A percentile compares a stretch with the other conserved stretches of the same genome.
These are phyloP conservation scores for Ceyx margarethae DNA, from an alignment of 2,113 vertebrate species.

Conservation along the genomic window DNA sequence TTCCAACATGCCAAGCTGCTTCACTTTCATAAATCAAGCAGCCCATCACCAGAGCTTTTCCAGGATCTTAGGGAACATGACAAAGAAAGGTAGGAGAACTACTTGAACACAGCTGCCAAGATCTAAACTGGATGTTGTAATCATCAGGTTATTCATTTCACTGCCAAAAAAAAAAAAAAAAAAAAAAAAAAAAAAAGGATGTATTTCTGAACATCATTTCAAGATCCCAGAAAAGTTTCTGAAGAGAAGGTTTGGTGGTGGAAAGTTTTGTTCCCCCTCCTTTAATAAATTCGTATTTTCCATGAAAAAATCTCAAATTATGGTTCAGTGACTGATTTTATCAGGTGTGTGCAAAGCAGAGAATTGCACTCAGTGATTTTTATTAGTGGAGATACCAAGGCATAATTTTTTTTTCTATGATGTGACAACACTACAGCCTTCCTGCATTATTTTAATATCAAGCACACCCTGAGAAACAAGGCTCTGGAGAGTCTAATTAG, in stretches of 20 bases:
- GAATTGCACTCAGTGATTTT: not conserved
- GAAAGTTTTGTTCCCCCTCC: not conserved
- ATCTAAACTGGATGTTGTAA: not conserved
- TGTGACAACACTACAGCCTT: not conserved
- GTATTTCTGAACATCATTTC: not conserved
- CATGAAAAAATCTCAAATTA: not conserved
- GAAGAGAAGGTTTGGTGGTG: not conserved
- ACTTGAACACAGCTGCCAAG: not conserved
- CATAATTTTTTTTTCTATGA: not conserved
- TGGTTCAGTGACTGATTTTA: rapidly evolving
- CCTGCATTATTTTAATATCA: not conserved
- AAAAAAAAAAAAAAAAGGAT: not conserved
- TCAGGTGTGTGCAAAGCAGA: not conserved
- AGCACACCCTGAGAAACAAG: not conserved
- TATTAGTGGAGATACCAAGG: not conserved
- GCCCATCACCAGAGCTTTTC: not conserved
- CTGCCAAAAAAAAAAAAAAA: not conserved
- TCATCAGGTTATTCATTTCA: not conserved
- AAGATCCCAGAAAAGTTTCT: not conserved
- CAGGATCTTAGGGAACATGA: not conserved
- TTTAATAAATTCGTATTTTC: not conserved
- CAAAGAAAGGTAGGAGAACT: not conserved
- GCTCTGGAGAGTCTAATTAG: not conserved
- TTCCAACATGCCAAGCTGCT: not conserved
- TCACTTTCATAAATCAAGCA: not conserved